Conservation (phyloP, 2,888 invertebrate species). For the Drosophila colorata region DNA sequence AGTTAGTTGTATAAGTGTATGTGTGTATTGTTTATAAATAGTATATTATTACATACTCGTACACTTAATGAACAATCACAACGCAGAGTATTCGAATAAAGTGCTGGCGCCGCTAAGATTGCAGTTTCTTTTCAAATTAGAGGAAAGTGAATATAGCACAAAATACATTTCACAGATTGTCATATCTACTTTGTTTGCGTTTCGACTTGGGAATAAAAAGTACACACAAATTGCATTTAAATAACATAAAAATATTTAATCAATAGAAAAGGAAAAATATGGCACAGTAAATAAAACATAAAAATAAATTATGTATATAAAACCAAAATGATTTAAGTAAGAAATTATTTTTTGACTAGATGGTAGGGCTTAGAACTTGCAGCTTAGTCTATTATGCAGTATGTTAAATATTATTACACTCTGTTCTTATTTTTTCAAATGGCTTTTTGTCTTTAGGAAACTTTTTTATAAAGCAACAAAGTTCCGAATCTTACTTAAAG, state of each 20-base stretch:
- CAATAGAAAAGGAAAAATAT: conserved; percentile 46
- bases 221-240: conserved; percentile 41
- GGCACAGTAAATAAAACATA: conserved; percentile 44
- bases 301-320: conserved; percentile 25
- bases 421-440: conserved; percentile 23
- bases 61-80: conserved; percentile 84
- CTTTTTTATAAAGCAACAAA: conserved; percentile 73
- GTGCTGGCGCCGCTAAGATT: conserved; percentile 66
- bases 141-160: conserved; percentile 55
- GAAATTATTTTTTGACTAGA: conserved; percentile 43
- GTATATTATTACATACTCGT: conserved; percentile 56
- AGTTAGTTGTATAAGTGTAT: conserved; percentile 28
- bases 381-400: conserved; percentile 27
- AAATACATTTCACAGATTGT: conserved; percentile 74
- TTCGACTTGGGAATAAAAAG: conserved; percentile 63
- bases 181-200: conserved; percentile 66
- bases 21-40: conserved; percentile 42
- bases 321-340: conserved; percentile 27
- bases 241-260: conserved; percentile 68
- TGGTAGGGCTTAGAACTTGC: conserved; percentile 22
- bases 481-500: conserved; percentile 36
- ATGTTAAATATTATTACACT: conserved; percentile 22
- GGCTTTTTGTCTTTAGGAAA: conserved; percentile 75
- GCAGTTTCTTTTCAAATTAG: conserved; percentile 42
- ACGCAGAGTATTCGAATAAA: conserved; percentile 84